Evolutionary conservation across 2,113 vertebrate species (phyloP).

Genomic region (Todiramphus saurophagus): DNA sequence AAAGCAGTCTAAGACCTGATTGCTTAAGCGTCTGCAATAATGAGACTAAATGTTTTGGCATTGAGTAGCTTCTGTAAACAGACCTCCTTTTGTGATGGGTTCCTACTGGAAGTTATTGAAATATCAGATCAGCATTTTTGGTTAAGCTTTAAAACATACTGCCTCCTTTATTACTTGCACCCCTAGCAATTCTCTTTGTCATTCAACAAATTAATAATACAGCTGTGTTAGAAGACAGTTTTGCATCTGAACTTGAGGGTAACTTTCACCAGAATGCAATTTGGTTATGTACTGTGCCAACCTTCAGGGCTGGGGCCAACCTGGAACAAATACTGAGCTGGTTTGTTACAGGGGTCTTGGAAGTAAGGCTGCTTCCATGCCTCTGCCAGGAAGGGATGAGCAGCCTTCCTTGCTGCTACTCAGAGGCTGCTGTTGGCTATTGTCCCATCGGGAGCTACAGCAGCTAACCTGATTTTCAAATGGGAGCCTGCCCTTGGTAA

Average conservation of each 20-base stretch:
- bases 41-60: conserved; percentile 58
- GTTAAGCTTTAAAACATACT: conserved; percentile 54
- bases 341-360: neutral
- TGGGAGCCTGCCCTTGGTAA: neutral
- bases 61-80: conserved; percentile 22
- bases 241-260: conserved; percentile 1
- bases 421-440: neutral
- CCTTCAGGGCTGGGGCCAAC: neutral
- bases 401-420: neutral
- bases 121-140: conserved; percentile 11
- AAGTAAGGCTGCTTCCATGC: neutral
- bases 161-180: conserved; percentile 51
- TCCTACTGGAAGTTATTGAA: conserved; percentile 48
- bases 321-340: neutral
- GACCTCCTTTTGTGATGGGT: conserved; percentile 42
- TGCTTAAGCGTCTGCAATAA: conserved; percentile 57
- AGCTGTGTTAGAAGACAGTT: conserved; percentile 12
- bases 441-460: neutral
- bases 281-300: neutral
- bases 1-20: conserved; percentile 39
- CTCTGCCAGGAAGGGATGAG: neutral
- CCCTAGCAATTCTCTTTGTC: neutral
- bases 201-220: conserved; percentile 63
- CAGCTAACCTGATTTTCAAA: neutral
- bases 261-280: conserved; percentile 50